Base-by-base conservation (phyloP, 1,140 invertebrate genomes). In the Eubasilissa regina region DNA sequence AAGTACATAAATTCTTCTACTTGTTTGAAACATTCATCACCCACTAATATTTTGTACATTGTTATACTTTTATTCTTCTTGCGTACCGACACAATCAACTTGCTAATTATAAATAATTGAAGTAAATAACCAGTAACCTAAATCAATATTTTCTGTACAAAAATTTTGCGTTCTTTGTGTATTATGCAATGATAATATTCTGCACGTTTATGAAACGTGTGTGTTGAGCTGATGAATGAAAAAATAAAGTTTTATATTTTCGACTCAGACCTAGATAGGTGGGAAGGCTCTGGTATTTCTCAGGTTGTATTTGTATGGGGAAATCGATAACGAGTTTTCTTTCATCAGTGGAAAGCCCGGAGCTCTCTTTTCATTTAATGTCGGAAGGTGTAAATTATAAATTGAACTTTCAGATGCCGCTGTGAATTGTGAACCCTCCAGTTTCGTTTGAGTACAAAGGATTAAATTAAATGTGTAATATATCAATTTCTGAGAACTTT, bases 381-480 rank as follows among this genome's bases (percentile, higher is more conserved):
- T 51, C 48, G 48, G 48, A 51, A 51, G 48, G 48, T 51, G 48
- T 51, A 51, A 51, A 51, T 51, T 51, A 51, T 51, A 51, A 51
- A 51, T 51, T 51, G 48, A 51, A 51, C 48, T 51, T 51, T 51
- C 48, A 12, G 8, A 51, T 15, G n/a, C 48, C 48, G 48, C 48
- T 51, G 48, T 15, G 48, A 51, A 51, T 51, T 1, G 48, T 4
- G 9, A 3, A 51, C 48, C n/a, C 11, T 15, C 48, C 25, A 35
- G 25, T 35, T 6, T 35, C 25, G 25, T 6, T 35, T 1, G 25
- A 6, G 6, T 51, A 8, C 9, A 51, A 12, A 15, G n/a, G 8
- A 51, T 51, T 51, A 15, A 3, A 8, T 51, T 51, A 51, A 51
- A 51, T 51, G 48, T 51, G 48, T 51, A 13, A 51, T 51, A 51